A percentile compares a stretch with the other conserved stretches of the same genome.
phyloP scores from a whole-genome alignment of 2,888 invertebrate genomes.

The Phaonia tiefii region DNA sequence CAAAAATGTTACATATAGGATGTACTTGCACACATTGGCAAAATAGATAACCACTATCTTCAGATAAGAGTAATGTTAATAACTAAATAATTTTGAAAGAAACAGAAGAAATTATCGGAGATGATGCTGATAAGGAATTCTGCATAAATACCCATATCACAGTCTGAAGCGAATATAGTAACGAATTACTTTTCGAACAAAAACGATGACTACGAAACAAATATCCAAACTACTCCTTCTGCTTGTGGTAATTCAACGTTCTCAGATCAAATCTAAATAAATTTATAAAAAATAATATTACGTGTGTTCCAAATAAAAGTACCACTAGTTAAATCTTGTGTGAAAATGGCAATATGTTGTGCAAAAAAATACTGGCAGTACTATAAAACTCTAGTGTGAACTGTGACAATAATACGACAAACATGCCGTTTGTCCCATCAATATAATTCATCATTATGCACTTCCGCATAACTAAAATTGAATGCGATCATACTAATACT shows the following conservation, averaged over 20 bases:
- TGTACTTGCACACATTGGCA: slow-evolving; percentile 68
- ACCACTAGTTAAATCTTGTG: slow-evolving; percentile 62
- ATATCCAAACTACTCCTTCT: slow-evolving; percentile 76
- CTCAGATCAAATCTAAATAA: slow-evolving; percentile 28
- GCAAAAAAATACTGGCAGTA: no score
- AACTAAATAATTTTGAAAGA: slow-evolving; percentile 38
- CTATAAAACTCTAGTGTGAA: no score
- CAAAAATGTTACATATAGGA: no score
- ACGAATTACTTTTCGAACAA: slow-evolving; percentile 78
- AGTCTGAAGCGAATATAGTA: slow-evolving; percentile 72
- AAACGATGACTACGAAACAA: slow-evolving; percentile 78
- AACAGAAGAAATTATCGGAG: slow-evolving; percentile 29
- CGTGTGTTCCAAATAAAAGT: not conserved
- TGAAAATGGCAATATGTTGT: slow-evolving; percentile 21
- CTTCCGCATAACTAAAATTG: no score
- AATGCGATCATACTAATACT: not conserved
- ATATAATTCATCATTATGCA: no score
- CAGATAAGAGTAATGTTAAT: slow-evolving; percentile 7
- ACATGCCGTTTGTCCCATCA: no score
- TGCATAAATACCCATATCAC: slow-evolving; percentile 74
- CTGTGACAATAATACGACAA: no score
- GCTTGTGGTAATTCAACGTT: slow-evolving; percentile 77
- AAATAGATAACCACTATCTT: slow-evolving; percentile 42
- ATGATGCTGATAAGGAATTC: slow-evolving; percentile 68
- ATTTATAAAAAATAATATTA: slow-evolving; percentile 45